Evolutionary conservation across 1,140 invertebrate species (phyloP), one percentile per base, ranked within the genome.

Genomic region (Plodia interpunctella): DNA sequence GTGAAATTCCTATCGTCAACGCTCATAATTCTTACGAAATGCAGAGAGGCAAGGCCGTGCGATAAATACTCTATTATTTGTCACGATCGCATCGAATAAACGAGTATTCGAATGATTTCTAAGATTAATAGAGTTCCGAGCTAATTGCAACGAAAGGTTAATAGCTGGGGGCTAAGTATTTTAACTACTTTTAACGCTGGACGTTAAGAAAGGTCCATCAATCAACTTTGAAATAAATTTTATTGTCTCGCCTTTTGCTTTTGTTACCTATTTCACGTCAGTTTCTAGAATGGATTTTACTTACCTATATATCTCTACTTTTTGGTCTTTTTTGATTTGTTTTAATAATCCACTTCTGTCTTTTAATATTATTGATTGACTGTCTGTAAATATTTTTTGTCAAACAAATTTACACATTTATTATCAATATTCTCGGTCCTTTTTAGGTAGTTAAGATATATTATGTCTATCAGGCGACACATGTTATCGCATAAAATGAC

Each of bases 51-150:
- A 53, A 53, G 51, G 51, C 10, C 51, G 51, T 6, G 21, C 21
- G 51, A 53, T 53, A 53, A 25, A 53, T n/a, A 53, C n/a, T 53
- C 51, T 1, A 25, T 21, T 53, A 51, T 53, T 53, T 53, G 51
- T 53, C 51, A 53, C 51, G 51, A 53, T 51, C 20, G 20, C 13
- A 19, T 19, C 49, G 49, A 20, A 20, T 20, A 25, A 53, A 15
- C 51, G 21, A 20, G 5, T 19, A 21, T 20, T 51, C 11, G 49
- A 19, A 20, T 51, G 18, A 20, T 51, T 51, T 51, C 20, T 51
- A 51, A 51, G 49, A 51, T 51, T 51, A 20, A 51, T 51, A 15
- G 38, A 51, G 49, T 20, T 20, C 49, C 18, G 19, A 51, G 49
- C 20, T 51, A 51, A 51, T 51, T 51, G 49, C 5, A 20, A 51